phyloP scores from a whole-genome alignment of 2,888 invertebrate genomes.

The Agonum fuliginosum region DNA sequence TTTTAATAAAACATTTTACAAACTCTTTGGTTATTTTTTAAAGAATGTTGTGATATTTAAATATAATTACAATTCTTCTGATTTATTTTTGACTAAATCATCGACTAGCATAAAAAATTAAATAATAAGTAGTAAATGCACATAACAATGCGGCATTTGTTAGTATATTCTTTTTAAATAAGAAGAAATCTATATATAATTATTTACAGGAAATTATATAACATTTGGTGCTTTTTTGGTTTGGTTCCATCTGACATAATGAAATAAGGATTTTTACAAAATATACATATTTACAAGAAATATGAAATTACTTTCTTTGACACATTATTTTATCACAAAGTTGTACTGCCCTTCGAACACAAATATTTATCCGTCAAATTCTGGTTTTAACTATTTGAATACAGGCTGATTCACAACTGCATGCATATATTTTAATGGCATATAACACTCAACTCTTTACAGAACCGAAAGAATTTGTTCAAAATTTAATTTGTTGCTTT shows the following conservation, averaged over 20 bases:
- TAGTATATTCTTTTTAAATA: conserved; percentile 31
- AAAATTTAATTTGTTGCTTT: no score
- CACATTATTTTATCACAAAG: conserved; percentile 56
- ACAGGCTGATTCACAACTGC: no score
- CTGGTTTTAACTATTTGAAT: background rate
- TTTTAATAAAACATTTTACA: conserved; percentile 45
- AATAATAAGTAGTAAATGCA: conserved; percentile 54
- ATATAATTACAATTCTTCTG: conserved; percentile 18
- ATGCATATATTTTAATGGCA: no score
- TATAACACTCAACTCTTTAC: no score
- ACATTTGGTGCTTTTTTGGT: conserved; percentile 57
- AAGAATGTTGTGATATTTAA: background rate
- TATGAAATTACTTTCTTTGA: conserved; percentile 45
- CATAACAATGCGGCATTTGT: conserved; percentile 44
- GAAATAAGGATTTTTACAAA: conserved; percentile 50
- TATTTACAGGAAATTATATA: conserved; percentile 46
- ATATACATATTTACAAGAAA: conserved; percentile 58
- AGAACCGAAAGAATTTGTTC: no score
- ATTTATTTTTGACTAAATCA: conserved; percentile 49
- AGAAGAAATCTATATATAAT: conserved; percentile 21
- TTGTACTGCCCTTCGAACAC: conserved; percentile 31
- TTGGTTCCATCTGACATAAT: conserved; percentile 43
- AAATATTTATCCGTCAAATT: background rate
- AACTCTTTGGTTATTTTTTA: background rate
- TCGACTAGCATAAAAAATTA: conserved; percentile 56